Evolutionary conservation across 2,888 invertebrate genomes (phyloP).

Genomic region (Sinodicranocentrus sp.): DNA sequence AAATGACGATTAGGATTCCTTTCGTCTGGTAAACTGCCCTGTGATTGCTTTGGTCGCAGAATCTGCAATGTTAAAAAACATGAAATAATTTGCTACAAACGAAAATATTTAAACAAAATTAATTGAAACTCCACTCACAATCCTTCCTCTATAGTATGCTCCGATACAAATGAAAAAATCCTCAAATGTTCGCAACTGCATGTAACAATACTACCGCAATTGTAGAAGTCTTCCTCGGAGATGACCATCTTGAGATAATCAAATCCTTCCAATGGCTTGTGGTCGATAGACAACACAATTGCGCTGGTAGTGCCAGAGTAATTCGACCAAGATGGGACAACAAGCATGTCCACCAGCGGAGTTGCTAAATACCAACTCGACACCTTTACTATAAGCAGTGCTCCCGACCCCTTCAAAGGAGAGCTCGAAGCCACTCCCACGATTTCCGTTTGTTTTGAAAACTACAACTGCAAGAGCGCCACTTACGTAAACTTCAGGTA

Average conservation of each 20-base stretch:
- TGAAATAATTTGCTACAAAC: background rate
- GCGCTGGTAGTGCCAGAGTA: background rate
- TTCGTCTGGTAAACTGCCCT: background rate
- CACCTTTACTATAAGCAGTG: background rate
- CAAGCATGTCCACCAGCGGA: constrained; percentile 4
- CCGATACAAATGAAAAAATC: background rate
- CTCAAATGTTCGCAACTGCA: background rate
- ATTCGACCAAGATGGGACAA: constrained; percentile 13
- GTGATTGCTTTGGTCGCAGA: background rate
- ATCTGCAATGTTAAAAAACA: background rate
- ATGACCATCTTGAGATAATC: background rate
- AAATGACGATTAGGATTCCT: constrained; percentile 19
- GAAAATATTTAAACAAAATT: background rate
- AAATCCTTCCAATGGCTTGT: background rate
- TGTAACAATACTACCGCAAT: background rate
- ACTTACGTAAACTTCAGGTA: constrained; percentile 2
- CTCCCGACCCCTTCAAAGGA: background rate
- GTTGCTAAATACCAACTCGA: constrained; percentile 9
- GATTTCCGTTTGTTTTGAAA: background rate
- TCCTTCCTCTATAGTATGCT: background rate
- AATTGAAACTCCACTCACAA: background rate
- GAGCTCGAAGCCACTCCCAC: constrained; percentile 7
- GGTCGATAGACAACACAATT: background rate
- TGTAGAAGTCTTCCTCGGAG: constrained; percentile 7
- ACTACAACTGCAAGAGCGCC: constrained; percentile 26